A percentile compares a stretch with the other conserved stretches of the same genome.
phyloP scores from a whole-genome alignment of 2,888 invertebrate genomes.

The Tinea trinotella region DNA sequence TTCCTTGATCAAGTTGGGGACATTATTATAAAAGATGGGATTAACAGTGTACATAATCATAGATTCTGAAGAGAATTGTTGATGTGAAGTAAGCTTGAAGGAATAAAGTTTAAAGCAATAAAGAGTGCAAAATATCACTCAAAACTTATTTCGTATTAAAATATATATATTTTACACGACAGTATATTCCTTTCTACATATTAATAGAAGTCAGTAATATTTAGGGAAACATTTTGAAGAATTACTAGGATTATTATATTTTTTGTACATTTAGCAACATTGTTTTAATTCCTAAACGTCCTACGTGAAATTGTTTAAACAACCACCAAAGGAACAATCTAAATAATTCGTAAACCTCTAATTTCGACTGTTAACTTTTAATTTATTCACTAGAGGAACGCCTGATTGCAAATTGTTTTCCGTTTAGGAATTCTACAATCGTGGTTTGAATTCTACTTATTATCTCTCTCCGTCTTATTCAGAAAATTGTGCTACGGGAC shows the following conservation, averaged over 20 bases:
- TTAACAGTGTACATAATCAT: too few relatives aligned
- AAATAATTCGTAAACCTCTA: slow-evolving; percentile 47
- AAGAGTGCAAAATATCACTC: too few relatives aligned
- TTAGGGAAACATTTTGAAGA: neutral
- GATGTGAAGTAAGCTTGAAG: too few relatives aligned
- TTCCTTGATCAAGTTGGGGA: too few relatives aligned
- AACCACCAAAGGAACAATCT: slow-evolving; percentile 38
- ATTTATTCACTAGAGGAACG: slow-evolving; percentile 46
- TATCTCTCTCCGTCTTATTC: neutral
- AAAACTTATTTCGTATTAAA: too few relatives aligned
- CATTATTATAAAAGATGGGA: too few relatives aligned
- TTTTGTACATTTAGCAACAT: neutral
- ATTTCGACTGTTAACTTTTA: slow-evolving; percentile 47
- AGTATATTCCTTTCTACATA: too few relatives aligned
- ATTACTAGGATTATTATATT: neutral
- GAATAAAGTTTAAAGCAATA: too few relatives aligned
- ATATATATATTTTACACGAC: too few relatives aligned
- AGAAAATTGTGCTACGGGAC: slow-evolving; percentile 5
- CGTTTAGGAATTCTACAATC: slow-evolving; percentile 42
- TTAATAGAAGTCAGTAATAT: too few relatives aligned
- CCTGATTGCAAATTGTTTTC: slow-evolving; percentile 52
- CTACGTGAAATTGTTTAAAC: slow-evolving; percentile 19
- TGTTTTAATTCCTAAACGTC: neutral
- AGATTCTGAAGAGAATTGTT: too few relatives aligned
- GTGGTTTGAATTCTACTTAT: slow-evolving; percentile 35